Evolutionary conservation across 2,888 invertebrate species (phyloP), one percentile per base, ranked within the genome.

Genomic region (Psylliodes chrysocephalus): DNA sequence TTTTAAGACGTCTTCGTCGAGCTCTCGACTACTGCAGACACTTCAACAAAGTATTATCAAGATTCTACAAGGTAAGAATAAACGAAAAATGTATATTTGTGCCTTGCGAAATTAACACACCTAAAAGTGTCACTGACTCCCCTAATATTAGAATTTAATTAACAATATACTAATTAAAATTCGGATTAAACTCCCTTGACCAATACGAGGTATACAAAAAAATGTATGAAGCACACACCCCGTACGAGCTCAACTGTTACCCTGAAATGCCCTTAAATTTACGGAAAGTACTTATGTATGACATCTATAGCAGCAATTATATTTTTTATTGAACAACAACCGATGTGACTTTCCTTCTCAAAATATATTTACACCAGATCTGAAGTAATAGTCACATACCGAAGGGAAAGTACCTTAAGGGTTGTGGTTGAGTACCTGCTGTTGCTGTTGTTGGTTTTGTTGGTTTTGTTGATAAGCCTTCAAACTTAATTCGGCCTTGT

Each of bases 401-500:
- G 25, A 19, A 46, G 40, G 53, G 15, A 40, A 10, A 25, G 12
- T 35, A 35, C 71, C 78, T 85, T 86, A 88, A 85, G 87, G 88
- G 82, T 87, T 86, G 82, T 88, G 88, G 80, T 88, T 88, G 78
- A 87, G 87, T 73, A 87, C 85, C 67, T 86, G 85, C 71, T 81
- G 81, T 76, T 85, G 86, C 55, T 75, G 75, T 70, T 82, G 82
- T 76, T 86, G 87, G 55, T 75, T 74, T 70, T 82, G 82, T 76
- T 86, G 87, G 63, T 79, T 78, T 75, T 87, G 76, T 76, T 87
- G 77, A 66, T 76, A 77, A 28, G 77, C 75, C 60, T 75, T 75
- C 78, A 90, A 85, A 81, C 88, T 90, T 70, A 86, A 81, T 81
- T 88, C 88, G 76, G 91, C 89, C 84, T 93, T 94, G 78, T 94